Evolutionary conservation across 1,140 invertebrate genomes (phyloP), one percentile per base, ranked within the genome.

Genomic region (Brachionus calyciflorus): DNA sequence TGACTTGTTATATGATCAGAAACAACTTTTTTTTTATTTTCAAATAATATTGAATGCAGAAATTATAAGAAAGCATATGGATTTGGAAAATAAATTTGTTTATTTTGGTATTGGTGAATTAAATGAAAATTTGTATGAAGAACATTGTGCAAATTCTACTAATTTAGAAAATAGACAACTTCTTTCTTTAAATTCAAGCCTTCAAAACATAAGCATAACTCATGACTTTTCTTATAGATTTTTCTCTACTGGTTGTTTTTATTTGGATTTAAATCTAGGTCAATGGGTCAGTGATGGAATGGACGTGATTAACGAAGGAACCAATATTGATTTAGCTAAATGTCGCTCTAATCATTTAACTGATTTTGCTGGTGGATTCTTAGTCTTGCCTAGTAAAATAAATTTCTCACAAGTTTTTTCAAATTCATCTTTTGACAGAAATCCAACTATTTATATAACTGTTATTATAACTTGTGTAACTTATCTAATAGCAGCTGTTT

Each of bases 391-490:
- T 0, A 86, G 85, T 75, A 80, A 81, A n/a, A 83, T 86, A 9
- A 83, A 86, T 80, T 86, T 83, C 80, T 79, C 81, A 75, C 83
- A 82, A 68, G 81, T 85, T 2, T 84, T 86, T 30, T 79, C 80
- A 26, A 84, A 86, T 78, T 83, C 85, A 7, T 85, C 86, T 48
- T 88, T 88, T 80, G 80, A 81, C 3, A 86, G 87, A 79, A 88
- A 88, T 80, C 82, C 87, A 7, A 88, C 88, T 0, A 83, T 88
- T 41, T 88, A 88, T 78, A 81, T 87, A 60, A 87, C 86, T 0
- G 82, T 87, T 48, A 87, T 88, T 21, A 80, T 87, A 1, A 85
- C 87, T 4, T 60, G 81, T 19, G 75, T 82, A 4, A 76, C 87
- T 4, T 88, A 87, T 77, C 77, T 87, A n/a, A 41, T 84, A 0